A percentile compares a stretch with the other conserved stretches of the same genome.
phyloP scores from a whole-genome alignment of 2,888 invertebrate species.

The Dione juno region DNA sequence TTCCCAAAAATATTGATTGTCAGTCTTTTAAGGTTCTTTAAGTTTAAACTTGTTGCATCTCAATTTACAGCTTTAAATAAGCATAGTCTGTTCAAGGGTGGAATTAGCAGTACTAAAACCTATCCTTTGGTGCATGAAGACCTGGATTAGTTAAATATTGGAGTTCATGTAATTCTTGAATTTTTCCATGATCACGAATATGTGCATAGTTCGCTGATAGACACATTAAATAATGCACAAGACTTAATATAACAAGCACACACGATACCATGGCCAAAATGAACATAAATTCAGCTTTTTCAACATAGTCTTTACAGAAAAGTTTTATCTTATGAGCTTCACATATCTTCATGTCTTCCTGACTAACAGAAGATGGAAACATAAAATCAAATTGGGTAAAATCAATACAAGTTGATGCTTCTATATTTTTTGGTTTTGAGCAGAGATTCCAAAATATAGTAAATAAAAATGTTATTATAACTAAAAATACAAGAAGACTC shows the following conservation, averaged over 20 bases:
- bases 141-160: slow-evolving; percentile 92
- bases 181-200: slow-evolving; percentile 96
- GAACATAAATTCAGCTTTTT: slow-evolving; percentile 95
- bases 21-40: slow-evolving; percentile 3
- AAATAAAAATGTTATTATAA: slow-evolving; percentile 92
- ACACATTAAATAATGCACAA: slow-evolving; percentile 97
- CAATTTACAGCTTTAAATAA: slow-evolving; percentile 74
- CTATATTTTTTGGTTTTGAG: slow-evolving; percentile 85
- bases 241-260: slow-evolving; percentile 91
- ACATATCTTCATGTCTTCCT: slow-evolving; percentile 93
- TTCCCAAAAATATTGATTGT: neutral
- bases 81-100: slow-evolving; percentile 78
- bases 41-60: slow-evolving; percentile 78
- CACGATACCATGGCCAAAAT: slow-evolving; percentile 93
- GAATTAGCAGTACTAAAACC: slow-evolving; percentile 89
- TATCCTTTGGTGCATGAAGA: slow-evolving; percentile 90
- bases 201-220: slow-evolving; percentile 97
- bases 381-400: slow-evolving; percentile 95
- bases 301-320: slow-evolving; percentile 96
- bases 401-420: slow-evolving; percentile 90
- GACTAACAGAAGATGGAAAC: slow-evolving; percentile 89
- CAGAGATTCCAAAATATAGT: slow-evolving; percentile 95
- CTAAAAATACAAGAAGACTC: slow-evolving; percentile 90
- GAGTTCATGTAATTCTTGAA: slow-evolving; percentile 94
- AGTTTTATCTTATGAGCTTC: slow-evolving; percentile 91